Conservation (phyloP, 1,140 invertebrate species). For the Brachionus rubens region DNA sequence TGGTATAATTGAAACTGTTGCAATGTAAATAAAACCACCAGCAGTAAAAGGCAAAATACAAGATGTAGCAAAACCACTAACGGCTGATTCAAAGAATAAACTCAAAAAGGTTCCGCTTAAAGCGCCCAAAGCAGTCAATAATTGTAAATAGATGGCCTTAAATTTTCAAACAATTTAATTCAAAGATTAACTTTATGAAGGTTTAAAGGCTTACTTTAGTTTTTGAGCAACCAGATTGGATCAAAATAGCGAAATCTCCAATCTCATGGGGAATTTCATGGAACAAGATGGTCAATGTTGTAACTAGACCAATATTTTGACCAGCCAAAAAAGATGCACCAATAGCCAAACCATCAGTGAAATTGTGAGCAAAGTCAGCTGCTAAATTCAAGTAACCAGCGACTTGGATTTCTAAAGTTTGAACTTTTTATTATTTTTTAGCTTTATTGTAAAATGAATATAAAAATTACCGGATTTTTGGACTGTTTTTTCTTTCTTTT, state of each 20-base stretch:
- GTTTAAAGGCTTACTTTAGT: slow-evolving; percentile 67
- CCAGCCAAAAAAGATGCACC: slow-evolving; percentile 92
- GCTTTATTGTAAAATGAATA: too few relatives aligned
- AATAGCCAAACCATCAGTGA: slow-evolving; percentile 92
- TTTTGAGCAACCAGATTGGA: slow-evolving; percentile 84
- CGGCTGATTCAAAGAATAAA: slow-evolving; percentile 52
- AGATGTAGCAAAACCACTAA: slow-evolving; percentile 68
- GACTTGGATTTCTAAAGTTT: slow-evolving; percentile 75
- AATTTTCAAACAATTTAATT: slow-evolving; percentile 57
- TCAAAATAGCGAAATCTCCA: slow-evolving; percentile 92
- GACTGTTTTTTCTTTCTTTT: background rate
- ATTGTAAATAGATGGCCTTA: slow-evolving; percentile 78
- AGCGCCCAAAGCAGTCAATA: slow-evolving; percentile 88
- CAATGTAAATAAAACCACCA: slow-evolving; percentile 96
- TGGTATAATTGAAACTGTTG: slow-evolving; percentile 91
- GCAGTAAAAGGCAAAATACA: slow-evolving; percentile 93
- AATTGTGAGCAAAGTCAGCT: slow-evolving; percentile 92
- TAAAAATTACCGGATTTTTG: too few relatives aligned
- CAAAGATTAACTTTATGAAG: slow-evolving; percentile 10
- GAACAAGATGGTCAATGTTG: slow-evolving; percentile 85
- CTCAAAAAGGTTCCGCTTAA: slow-evolving; percentile 79
- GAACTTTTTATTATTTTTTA: too few relatives aligned
- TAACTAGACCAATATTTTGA: slow-evolving; percentile 67
- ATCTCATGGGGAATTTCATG: slow-evolving; percentile 98
- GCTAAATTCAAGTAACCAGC: slow-evolving; percentile 87